Evolutionary conservation across 2,797 vertebrate genomes (phyloP).

Genomic region (Aeoliscus strigatus): DNA sequence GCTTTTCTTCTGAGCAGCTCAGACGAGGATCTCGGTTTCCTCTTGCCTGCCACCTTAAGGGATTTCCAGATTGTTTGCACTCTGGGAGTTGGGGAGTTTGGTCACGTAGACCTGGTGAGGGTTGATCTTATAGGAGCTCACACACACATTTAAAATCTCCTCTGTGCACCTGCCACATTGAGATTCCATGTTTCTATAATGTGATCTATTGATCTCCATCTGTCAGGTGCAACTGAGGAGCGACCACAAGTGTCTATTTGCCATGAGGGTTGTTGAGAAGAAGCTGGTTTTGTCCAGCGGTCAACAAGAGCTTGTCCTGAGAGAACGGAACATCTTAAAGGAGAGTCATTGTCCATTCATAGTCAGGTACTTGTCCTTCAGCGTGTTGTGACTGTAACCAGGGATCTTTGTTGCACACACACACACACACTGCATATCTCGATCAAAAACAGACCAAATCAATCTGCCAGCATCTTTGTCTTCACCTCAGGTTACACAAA

Average conservation of each 20-base stretch:
- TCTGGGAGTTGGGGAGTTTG: constrained; percentile 86
- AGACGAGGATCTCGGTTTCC: constrained; percentile 78
- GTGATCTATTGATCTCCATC: constrained; percentile 26
- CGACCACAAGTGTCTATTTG: constrained; percentile 48
- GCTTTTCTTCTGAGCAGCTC: constrained; percentile 71
- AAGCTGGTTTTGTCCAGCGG: constrained; percentile 46
- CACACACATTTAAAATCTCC: neutral
- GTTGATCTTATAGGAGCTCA: constrained; percentile 13
- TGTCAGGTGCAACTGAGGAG: constrained; percentile 68
- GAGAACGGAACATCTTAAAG: constrained; percentile 65
- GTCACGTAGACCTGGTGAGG: constrained; percentile 90
- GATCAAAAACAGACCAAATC: neutral
- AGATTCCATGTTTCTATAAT: constrained; percentile 45
- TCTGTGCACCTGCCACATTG: constrained; percentile 1
- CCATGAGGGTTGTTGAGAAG: constrained; percentile 70
- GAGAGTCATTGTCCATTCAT: constrained; percentile 68
- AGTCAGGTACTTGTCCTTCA: constrained; percentile 58
- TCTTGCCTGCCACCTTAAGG: constrained; percentile 80
- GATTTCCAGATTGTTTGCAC: constrained; percentile 91
- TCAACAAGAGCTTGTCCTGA: constrained; percentile 60
- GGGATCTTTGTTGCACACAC: no score
- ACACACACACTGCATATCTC: no score
- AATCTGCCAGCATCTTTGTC: neutral
- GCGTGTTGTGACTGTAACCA: neutral
- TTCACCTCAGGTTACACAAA: constrained; percentile 62